Evolutionary conservation across 2,888 invertebrate genomes (phyloP).

Genomic region (Mamestra brassicae): DNA sequence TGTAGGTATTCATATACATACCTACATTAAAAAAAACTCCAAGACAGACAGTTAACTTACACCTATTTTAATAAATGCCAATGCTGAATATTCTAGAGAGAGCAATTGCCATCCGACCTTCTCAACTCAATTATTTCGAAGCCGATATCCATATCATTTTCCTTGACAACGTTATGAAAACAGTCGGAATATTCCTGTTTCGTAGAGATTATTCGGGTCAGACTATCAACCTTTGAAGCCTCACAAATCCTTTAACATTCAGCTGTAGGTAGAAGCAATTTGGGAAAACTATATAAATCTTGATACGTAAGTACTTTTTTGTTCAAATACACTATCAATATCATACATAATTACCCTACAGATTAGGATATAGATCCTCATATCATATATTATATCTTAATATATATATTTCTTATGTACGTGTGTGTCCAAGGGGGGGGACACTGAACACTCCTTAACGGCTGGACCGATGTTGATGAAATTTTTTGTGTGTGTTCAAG

Average conservation of each 20-base stretch:
- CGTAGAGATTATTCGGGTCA: conserved; percentile 35
- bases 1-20: too few species aligned
- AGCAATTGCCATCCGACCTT: neutral
- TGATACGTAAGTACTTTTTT: neutral
- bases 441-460: too few species aligned
- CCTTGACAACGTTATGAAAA: conserved; percentile 10
- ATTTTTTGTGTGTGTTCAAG: too few species aligned
- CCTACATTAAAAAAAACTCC: too few species aligned
- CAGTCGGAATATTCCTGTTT: conserved; percentile 1
- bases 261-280: neutral
- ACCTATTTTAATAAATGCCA: neutral
- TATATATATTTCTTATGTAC: too few species aligned
- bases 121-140: conserved; percentile 24
- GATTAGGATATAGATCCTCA: too few species aligned
- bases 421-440: too few species aligned
- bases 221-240: conserved; percentile 14
- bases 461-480: too few species aligned
- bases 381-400: neutral
- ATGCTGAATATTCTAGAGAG: neutral
- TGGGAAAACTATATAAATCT: conserved; percentile 14
- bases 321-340: neutral
- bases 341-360: neutral
- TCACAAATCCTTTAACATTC: conserved; percentile 25
- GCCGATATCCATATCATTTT: conserved; percentile 14
- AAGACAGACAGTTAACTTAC: neutral